These are phyloP conservation scores for Pomacea canaliculata DNA, from an alignment of 2,888 invertebrate genomes.

Conservation along the genomic window DNA sequence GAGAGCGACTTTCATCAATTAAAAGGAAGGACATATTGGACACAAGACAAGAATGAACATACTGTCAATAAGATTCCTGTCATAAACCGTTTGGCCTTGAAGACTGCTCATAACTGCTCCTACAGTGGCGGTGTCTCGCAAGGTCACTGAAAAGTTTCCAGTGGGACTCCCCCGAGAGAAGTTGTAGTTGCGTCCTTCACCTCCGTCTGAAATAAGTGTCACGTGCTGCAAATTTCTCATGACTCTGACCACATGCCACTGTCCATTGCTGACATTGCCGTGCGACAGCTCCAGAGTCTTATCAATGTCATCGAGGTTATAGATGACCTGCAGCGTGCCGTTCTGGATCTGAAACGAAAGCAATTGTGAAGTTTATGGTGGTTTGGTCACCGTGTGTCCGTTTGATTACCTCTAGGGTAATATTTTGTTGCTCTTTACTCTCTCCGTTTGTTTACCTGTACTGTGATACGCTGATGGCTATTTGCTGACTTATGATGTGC, in stretches of 20 bases:
- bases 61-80: constrained; percentile 30
- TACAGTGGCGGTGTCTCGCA: background rate
- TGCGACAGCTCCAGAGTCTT: constrained; percentile 84
- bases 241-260: constrained; percentile 95
- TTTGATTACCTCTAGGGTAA: too few relatives aligned
- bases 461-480: too few relatives aligned
- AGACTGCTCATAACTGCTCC: background rate
- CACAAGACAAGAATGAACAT: background rate
- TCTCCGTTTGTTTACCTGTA: too few relatives aligned
- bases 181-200: constrained; percentile 79
- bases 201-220: constrained; percentile 91
- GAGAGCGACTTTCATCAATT: too few relatives aligned
- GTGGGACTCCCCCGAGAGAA: constrained; percentile 71
- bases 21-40: too few relatives aligned
- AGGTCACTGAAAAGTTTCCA: background rate
- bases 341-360: constrained; percentile 82
- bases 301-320: constrained; percentile 89
- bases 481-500: too few relatives aligned
- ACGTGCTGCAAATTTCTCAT: constrained; percentile 93
- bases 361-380: too few relatives aligned
- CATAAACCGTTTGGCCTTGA: background rate
- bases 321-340: constrained; percentile 89
- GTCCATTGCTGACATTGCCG: constrained; percentile 90
- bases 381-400: too few relatives aligned
- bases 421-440: too few relatives aligned